phyloP scores from a whole-genome alignment of 2,797 vertebrate genomes.

The Poecilia picta region DNA sequence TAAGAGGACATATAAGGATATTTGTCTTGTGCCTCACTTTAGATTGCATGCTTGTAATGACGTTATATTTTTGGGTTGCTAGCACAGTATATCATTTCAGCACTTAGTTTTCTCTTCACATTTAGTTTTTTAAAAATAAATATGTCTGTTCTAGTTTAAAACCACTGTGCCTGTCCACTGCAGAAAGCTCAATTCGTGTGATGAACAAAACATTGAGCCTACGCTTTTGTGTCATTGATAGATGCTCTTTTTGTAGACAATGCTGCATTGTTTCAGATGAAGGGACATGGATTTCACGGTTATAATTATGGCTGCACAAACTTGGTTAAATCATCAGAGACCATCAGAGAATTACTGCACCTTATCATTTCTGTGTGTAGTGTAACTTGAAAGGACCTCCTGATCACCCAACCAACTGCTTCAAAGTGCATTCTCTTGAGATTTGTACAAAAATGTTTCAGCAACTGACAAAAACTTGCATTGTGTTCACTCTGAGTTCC shows the following conservation, averaged over 20 bases:
- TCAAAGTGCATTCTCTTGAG: slow-evolving; percentile 17
- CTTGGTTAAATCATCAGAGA: slow-evolving; percentile 20
- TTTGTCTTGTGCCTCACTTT: neutral
- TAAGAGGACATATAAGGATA: neutral
- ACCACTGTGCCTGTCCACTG: slow-evolving; percentile 17
- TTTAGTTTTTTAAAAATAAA: slow-evolving; percentile 3
- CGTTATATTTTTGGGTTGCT: neutral
- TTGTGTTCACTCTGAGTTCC: slow-evolving; percentile 16
- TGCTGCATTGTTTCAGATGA: slow-evolving; percentile 77
- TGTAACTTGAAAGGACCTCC: slow-evolving; percentile 11
- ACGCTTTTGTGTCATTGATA: slow-evolving; percentile 58
- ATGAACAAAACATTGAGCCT: slow-evolving; percentile 53
- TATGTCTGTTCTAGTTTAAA: slow-evolving; percentile 11
- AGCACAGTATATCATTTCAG: neutral
- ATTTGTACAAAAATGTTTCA: slow-evolving; percentile 26
- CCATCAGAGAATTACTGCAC: slow-evolving; percentile 26
- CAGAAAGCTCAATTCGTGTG: slow-evolving; percentile 65
- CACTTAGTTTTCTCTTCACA: slow-evolving; percentile 9
- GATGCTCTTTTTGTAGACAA: slow-evolving; percentile 69
- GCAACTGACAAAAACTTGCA: slow-evolving; percentile 23
- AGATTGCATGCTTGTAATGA: neutral
- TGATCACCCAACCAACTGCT: slow-evolving; percentile 15
- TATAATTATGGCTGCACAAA: slow-evolving; percentile 62
- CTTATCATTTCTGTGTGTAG: slow-evolving; percentile 29
- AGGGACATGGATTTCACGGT: slow-evolving; percentile 69